These are phyloP conservation scores for Alectura lathami DNA, from an alignment of 2,113 vertebrate genomes.

Conservation along the genomic window DNA sequence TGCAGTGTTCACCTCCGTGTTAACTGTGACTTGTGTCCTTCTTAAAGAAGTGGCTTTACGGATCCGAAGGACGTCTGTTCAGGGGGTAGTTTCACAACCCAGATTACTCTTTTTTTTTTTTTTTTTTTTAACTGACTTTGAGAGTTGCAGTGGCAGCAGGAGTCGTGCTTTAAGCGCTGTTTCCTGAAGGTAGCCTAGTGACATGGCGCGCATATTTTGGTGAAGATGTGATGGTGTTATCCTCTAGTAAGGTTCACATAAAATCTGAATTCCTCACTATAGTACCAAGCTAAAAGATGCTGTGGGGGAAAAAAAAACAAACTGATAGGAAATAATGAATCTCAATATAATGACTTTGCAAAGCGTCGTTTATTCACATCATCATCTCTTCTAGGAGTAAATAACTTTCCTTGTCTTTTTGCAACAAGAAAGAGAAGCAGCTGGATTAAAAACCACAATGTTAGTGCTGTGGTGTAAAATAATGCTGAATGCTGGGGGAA, in stretches of 20 bases:
- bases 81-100: background rate
- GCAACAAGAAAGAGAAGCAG: background rate
- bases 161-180: background rate
- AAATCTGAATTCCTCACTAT: background rate
- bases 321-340: background rate
- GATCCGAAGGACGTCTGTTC: background rate
- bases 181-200: background rate
- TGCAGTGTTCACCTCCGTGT: background rate
- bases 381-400: background rate
- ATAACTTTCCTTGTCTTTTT: background rate
- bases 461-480: background rate
- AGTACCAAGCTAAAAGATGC: background rate
- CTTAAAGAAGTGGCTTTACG: background rate
- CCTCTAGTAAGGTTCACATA: background rate
- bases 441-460: background rate
- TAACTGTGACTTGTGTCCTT: background rate
- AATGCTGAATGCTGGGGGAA: background rate
- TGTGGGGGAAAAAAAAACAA: background rate
- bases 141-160: background rate
- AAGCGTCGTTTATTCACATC: background rate
- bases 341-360: accelerated
- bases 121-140: background rate
- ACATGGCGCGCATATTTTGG: background rate
- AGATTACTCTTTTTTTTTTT: background rate
- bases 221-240: background rate